A percentile compares a stretch with the other conserved stretches of the same genome.
These are phyloP conservation scores for Vesta saturnalis DNA, from an alignment of 2,888 invertebrate species.

Conservation along the genomic window DNA sequence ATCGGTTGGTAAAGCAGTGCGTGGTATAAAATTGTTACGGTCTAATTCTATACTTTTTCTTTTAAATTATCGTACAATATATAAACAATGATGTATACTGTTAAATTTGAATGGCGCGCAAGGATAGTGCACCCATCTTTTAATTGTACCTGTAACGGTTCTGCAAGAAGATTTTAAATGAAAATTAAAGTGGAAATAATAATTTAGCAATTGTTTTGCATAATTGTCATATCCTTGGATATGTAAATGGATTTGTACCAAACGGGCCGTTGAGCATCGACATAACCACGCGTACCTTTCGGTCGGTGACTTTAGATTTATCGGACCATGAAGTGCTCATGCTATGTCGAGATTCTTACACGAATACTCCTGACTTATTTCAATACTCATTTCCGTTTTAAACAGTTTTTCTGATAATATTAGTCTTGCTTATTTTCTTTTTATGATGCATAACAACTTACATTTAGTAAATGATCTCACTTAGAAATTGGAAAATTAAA, in stretches of 20 bases:
- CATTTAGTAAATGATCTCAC: conserved; percentile 15
- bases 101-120: background rate
- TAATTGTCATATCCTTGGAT: conserved; percentile 32
- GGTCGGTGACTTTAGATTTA: conserved; percentile 57
- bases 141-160: background rate
- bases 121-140: background rate
- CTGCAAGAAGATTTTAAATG: background rate
- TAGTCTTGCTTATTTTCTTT: conserved; percentile 15
- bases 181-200: background rate
- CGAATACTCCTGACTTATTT: conserved; percentile 31
- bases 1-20: background rate
- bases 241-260: conserved; percentile 22
- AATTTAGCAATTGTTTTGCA: conserved; percentile 21
- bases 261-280: conserved; percentile 39
- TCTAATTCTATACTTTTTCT: background rate
- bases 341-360: conserved; percentile 35
- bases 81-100: background rate
- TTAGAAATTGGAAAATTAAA: conserved; percentile 2
- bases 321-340: conserved; percentile 51
- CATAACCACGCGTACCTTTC: conserved; percentile 55
- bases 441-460: conserved; percentile 19
- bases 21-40: background rate
- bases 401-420: conserved; percentile 31
- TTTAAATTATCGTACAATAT: background rate
- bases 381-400: conserved; percentile 34